These are phyloP conservation scores for Adineta ricciae DNA, from an alignment of 2,888 invertebrate genomes.

Conservation along the genomic window DNA sequence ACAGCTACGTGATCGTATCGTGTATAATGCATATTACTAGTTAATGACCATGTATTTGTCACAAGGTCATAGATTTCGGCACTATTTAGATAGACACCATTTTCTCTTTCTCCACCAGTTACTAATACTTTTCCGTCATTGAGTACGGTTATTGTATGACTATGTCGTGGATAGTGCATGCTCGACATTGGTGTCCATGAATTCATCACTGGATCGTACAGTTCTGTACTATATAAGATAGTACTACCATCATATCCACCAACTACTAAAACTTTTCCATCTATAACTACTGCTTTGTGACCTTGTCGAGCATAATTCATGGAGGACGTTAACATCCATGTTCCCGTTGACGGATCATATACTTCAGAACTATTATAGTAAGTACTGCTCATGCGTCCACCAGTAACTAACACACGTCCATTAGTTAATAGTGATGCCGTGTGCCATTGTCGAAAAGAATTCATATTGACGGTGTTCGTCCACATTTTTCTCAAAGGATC, in stretches of 20 bases:
- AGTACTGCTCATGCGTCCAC: neutral
- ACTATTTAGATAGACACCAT: neutral
- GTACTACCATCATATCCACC: neutral
- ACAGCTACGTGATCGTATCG: neutral
- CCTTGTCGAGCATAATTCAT: neutral
- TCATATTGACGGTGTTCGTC: neutral
- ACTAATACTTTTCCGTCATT: neutral
- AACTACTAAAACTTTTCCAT: neutral
- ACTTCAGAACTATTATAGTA: neutral
- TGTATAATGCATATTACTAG: neutral
- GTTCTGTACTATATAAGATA: neutral
- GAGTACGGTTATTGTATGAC: neutral
- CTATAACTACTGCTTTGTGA: neutral
- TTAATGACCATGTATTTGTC: neutral
- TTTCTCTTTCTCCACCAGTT: neutral
- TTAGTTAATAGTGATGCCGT: neutral
- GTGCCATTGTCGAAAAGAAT: neutral
- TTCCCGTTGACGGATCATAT: neutral
- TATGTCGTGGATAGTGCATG: neutral
- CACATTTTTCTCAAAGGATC: neutral
- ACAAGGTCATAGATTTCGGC: neutral
- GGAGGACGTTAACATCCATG: neutral
- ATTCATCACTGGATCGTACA: neutral
- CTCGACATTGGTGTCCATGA: neutral
- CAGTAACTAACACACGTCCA: neutral